phyloP scores from a whole-genome alignment of 1,140 invertebrate species.

The Branchinecta lynchi region DNA sequence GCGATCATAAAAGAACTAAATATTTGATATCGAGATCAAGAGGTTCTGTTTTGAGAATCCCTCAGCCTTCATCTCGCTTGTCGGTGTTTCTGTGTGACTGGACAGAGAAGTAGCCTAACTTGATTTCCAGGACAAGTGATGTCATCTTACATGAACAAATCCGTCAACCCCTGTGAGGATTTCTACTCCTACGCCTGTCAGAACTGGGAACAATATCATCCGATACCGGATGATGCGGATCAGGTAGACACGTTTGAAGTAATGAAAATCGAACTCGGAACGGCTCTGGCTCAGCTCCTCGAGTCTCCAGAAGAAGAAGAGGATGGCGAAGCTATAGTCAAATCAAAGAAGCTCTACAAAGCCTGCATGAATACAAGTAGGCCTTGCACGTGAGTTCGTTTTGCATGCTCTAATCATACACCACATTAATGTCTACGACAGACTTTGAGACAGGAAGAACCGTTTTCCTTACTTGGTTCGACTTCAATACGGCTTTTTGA shows the following conservation, averaged over 20 bases:
- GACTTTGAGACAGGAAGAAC: too few relatives aligned
- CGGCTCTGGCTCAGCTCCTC: conserved; percentile 48
- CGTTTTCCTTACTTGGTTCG: too few relatives aligned
- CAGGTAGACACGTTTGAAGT: conserved; percentile 68
- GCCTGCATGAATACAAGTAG: conserved; percentile 67
- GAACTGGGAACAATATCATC: conserved; percentile 63
- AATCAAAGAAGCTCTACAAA: conserved; percentile 60
- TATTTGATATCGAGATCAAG: too few relatives aligned
- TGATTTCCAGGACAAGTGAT: conserved; percentile 40
- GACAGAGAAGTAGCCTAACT: not conserved
- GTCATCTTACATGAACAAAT: conserved; percentile 57
- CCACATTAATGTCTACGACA: too few relatives aligned
- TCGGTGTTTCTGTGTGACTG: too few relatives aligned
- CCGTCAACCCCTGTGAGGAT: conserved; percentile 67
- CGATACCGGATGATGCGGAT: conserved; percentile 65
- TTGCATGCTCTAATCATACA: conserved; percentile 13
- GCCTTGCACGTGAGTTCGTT: conserved; percentile 15
- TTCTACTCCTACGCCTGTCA: conserved; percentile 79
- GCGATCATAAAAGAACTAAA: too few relatives aligned
- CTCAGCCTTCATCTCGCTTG: too few relatives aligned
- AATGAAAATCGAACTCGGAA: conserved; percentile 54
- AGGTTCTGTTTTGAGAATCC: too few relatives aligned
- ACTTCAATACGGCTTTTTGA: too few relatives aligned
- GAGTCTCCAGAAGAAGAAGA: conserved; percentile 33
- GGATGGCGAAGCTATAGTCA: conserved; percentile 39